Percentiles rank a stretch among this genome's conserved stretches.
phyloP scores from a whole-genome alignment of 2,113 vertebrate species.

The Rhea pennata region DNA sequence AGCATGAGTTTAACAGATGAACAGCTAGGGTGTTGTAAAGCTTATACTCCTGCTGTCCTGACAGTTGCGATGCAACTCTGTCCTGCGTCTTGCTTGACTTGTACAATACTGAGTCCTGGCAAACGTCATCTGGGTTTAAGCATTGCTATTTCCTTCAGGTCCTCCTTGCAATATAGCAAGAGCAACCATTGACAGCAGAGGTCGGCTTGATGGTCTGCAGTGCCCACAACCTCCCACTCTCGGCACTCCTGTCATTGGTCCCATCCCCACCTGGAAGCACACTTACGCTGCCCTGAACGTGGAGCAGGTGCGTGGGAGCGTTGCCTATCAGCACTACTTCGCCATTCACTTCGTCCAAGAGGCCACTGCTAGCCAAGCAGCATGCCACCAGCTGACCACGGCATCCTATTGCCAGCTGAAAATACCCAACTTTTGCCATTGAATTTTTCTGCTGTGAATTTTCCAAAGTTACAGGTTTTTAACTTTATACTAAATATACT shows the following conservation, averaged over 20 bases:
- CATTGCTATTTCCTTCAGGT: background rate
- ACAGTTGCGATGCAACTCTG: background rate
- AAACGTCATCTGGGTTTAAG: background rate
- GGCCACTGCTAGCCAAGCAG: background rate
- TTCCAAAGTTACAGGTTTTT: background rate
- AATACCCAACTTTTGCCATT: background rate
- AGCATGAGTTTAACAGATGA: background rate
- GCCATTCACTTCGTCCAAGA: background rate
- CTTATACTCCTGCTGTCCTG: background rate
- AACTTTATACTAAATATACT: background rate
- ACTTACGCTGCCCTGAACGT: background rate
- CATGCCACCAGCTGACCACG: background rate
- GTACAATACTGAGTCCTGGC: background rate
- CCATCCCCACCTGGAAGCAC: rapidly evolving
- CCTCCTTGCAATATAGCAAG: background rate
- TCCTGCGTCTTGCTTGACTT: background rate
- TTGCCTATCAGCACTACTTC: background rate
- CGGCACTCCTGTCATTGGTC: background rate
- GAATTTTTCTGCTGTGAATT: background rate
- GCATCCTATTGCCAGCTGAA: background rate
- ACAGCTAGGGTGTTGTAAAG: background rate
- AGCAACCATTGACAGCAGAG: background rate
- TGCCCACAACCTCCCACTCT: background rate
- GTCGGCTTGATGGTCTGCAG: background rate
- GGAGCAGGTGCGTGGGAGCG: background rate